Evolutionary conservation across 2,113 vertebrate species (phyloP).

Genomic region (Oenanthe melanoleuca): DNA sequence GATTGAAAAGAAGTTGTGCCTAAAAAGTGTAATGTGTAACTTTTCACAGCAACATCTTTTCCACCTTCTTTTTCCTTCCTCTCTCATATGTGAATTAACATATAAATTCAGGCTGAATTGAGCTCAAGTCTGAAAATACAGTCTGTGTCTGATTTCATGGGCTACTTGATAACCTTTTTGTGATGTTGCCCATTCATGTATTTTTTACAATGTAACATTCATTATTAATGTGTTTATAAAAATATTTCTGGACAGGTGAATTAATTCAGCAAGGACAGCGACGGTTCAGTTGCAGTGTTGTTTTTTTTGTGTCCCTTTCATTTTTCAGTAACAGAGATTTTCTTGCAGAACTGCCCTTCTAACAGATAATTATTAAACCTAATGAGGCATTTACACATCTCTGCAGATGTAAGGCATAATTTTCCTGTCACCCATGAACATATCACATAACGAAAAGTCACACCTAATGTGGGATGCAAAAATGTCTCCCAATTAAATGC

Average conservation of each 20-base stretch:
- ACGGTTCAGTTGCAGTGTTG: neutral
- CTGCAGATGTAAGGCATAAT: constrained; percentile 38
- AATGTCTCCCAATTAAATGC: constrained; percentile 50
- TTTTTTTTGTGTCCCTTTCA: neutral
- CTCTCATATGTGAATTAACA: neutral
- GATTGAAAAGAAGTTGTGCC: neutral
- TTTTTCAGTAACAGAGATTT: constrained; percentile 1
- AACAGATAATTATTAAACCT: constrained; percentile 38
- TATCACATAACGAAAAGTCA: neutral
- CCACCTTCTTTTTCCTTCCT: neutral
- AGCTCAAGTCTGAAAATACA: neutral
- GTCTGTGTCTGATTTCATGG: neutral
- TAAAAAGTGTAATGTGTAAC: neutral
- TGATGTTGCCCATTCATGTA: neutral
- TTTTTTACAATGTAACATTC: neutral
- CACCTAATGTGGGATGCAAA: neutral
- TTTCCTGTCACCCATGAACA: constrained; percentile 29
- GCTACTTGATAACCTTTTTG: neutral
- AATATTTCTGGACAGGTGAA: neutral
- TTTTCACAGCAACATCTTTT: neutral
- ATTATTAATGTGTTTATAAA: constrained; percentile 8
- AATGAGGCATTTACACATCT: constrained; percentile 47
- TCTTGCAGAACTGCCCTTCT: neutral
- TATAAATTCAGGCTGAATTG: neutral
- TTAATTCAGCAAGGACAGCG: neutral